phyloP scores from a whole-genome alignment of 2,888 invertebrate species.

The Trissolcus brochymenae region DNA sequence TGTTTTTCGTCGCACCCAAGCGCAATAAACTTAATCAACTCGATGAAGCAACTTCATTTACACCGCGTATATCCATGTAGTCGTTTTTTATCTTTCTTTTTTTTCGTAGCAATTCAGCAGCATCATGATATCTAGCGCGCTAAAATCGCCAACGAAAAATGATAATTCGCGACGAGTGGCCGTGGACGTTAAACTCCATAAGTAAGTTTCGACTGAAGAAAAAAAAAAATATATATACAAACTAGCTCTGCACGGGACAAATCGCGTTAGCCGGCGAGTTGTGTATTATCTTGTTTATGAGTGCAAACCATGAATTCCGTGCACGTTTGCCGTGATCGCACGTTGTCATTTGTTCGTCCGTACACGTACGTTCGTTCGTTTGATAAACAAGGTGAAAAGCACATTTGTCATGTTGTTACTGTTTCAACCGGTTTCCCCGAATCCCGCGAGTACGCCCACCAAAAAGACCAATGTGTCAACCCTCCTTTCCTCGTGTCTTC shows the following conservation, averaged over 20 bases:
- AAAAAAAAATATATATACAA: too few species aligned
- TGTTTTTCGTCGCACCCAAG: too few species aligned
- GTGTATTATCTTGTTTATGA: constrained; percentile 47
- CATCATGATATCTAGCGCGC: background rate
- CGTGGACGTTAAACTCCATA: too few species aligned
- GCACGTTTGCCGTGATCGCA: constrained; percentile 56
- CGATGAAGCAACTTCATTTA: too few species aligned
- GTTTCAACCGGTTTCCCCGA: constrained; percentile 46
- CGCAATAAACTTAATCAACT: too few species aligned
- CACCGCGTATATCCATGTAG: too few species aligned
- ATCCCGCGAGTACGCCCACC: constrained; percentile 35
- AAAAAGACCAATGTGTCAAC: constrained; percentile 28
- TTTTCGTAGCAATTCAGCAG: constrained; percentile 3
- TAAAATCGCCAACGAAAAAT: constrained; percentile 16
- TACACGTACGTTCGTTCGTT: constrained; percentile 52
- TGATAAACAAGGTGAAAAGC: constrained; percentile 57
- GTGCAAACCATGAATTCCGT: constrained; percentile 48
- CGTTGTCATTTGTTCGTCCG: constrained; percentile 53
- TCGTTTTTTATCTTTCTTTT: too few species aligned
- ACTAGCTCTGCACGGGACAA: constrained; percentile 12
- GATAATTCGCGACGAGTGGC: constrained; percentile 13
- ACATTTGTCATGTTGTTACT: constrained; percentile 54
- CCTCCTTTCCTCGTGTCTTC: too few species aligned
- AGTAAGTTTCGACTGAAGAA: background rate
- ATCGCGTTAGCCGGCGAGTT: constrained; percentile 41